A percentile compares a stretch with the other conserved stretches of the same genome.
Conservation (phyloP, 2,113 vertebrate species). For the Aptenodytes forsteri region DNA sequence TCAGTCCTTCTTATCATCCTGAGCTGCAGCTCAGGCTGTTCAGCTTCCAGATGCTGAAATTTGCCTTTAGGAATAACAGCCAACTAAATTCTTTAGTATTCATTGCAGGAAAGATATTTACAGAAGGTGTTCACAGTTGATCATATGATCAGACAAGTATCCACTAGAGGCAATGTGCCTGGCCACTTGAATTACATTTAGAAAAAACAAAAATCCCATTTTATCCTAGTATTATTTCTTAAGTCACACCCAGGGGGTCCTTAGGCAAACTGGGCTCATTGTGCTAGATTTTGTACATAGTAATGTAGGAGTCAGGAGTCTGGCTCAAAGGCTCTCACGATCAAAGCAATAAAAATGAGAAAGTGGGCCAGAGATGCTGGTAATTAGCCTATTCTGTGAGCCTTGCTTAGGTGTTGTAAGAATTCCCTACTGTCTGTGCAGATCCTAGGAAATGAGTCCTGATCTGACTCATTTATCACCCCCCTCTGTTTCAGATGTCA, state of each 20-base stretch:
- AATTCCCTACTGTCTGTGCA: background rate
- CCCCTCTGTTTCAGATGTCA: background rate
- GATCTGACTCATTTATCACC: background rate
- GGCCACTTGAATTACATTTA: background rate
- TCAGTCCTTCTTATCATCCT: background rate
- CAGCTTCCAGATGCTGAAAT: background rate
- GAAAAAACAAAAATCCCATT: background rate
- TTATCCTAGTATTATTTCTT: background rate
- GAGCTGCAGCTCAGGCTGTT: background rate
- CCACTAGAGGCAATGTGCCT: background rate
- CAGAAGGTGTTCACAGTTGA: background rate
- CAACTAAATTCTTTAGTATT: background rate
- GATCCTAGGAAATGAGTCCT: background rate
- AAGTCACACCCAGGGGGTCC: background rate
- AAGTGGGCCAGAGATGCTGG: background rate
- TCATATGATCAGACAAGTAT: background rate
- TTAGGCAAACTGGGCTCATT: background rate
- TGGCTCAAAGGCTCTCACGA: background rate
- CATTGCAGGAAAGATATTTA: background rate
- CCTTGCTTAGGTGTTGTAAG: background rate
- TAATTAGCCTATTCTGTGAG: background rate
- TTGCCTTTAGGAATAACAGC: background rate
- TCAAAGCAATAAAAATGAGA: constrained; percentile 3
- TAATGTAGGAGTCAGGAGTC: background rate
- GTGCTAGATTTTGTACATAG: background rate